A percentile compares a stretch with the other conserved stretches of the same genome.
Conservation (phyloP, 2,113 vertebrate species). For the Zapornia atra region DNA sequence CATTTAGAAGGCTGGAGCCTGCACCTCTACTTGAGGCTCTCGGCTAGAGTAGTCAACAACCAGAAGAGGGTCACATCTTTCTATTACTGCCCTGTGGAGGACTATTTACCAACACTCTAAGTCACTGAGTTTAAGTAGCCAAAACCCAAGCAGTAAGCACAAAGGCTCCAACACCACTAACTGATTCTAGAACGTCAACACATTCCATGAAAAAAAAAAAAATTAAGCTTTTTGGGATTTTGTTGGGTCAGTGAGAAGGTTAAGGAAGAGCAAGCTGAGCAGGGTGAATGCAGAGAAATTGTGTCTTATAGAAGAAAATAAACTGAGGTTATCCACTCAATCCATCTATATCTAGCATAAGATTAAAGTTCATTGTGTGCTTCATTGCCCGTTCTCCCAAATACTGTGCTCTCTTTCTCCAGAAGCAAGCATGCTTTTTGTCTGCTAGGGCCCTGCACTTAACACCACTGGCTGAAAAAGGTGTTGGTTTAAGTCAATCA, state of each 20-base stretch:
- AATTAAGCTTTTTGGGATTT: not conserved
- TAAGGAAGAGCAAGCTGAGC: rapidly evolving
- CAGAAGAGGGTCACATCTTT: not conserved
- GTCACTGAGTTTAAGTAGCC: not conserved
- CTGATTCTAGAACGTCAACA: not conserved
- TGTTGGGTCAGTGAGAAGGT: not conserved
- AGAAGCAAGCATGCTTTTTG: not conserved
- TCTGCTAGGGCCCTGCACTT: not conserved
- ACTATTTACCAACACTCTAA: not conserved
- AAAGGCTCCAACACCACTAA: not conserved
- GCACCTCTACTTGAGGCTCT: not conserved
- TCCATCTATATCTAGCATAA: not conserved
- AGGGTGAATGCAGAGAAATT: not conserved
- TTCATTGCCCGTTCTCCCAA: not conserved
- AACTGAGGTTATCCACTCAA: not conserved
- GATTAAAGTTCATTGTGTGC: not conserved
- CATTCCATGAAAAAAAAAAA: not conserved
- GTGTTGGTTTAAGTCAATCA: not conserved
- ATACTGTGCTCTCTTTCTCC: not conserved
- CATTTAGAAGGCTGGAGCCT: not conserved
- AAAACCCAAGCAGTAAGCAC: not conserved
- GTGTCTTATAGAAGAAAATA: not conserved
- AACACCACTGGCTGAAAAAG: not conserved
- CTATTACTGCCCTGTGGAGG: rapidly evolving
- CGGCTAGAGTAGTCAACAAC: rapidly evolving